A percentile compares a stretch with the other conserved stretches of the same genome.
phyloP scores from a whole-genome alignment of 2,797 vertebrate species.

The Hybognathus amarus region DNA sequence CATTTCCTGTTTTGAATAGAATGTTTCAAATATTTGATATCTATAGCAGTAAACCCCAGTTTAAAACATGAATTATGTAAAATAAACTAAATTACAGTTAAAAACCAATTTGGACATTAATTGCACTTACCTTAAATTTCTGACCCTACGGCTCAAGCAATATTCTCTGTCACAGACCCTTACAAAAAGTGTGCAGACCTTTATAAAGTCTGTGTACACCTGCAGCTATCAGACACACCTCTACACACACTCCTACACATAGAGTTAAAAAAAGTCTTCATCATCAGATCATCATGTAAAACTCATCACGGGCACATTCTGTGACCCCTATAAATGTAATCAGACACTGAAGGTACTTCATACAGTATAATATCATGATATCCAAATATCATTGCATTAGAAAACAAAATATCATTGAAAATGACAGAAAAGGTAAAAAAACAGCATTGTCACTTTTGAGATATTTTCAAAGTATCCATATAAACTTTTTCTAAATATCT shows the following conservation, averaged over 20 bases:
- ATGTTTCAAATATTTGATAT: background rate
- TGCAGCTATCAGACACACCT: constrained; percentile 50
- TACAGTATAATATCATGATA: background rate
- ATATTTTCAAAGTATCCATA: background rate
- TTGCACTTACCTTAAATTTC: constrained; percentile 57
- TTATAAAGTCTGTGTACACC: constrained; percentile 71
- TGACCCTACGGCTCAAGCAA: constrained; percentile 56
- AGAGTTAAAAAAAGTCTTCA: background rate
- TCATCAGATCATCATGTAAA: background rate
- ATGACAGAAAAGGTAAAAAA: background rate
- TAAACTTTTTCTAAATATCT: background rate
- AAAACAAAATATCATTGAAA: no score
- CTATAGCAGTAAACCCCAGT: background rate
- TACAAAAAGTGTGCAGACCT: constrained; percentile 46
- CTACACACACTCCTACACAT: constrained; percentile 16
- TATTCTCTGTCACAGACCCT: background rate
- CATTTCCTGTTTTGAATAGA: background rate
- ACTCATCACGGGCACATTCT: background rate
- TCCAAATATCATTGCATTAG: background rate
- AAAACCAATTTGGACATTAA: constrained; percentile 39
- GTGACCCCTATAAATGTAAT: background rate
- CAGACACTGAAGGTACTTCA: background rate
- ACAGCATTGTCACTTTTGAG: background rate
- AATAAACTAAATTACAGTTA: constrained; percentile 66
- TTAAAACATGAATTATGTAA: background rate